phyloP scores from a whole-genome alignment of 2,797 vertebrate species.

The Cryptoblepharus egeriae region DNA sequence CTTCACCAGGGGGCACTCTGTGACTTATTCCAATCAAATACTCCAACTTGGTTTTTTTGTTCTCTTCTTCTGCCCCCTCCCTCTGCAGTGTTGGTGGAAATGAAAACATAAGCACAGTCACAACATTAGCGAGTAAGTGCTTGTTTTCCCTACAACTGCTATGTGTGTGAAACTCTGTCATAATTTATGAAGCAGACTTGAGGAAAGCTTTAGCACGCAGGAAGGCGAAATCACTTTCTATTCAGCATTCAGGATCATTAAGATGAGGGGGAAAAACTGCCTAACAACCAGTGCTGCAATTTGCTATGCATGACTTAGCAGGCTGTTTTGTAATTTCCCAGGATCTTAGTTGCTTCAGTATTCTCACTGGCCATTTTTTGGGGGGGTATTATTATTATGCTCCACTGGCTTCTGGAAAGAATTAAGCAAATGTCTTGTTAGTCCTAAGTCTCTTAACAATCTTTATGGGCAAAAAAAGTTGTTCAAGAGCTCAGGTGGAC shows the following conservation, averaged over 20 bases:
- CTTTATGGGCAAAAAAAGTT: not conserved
- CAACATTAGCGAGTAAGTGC: conserved; percentile 79
- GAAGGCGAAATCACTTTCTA: conserved; percentile 6
- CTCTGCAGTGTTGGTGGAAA: conserved; percentile 78
- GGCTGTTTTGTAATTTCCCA: conserved; percentile 15
- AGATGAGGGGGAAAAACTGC: conserved; percentile 6
- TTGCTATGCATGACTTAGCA: conserved; percentile 30
- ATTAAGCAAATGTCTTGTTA: not conserved
- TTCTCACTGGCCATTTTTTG: not conserved
- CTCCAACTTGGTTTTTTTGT: conserved; percentile 8
- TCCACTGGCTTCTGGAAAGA: not conserved
- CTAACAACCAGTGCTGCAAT: conserved; percentile 10
- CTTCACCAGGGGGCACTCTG: conserved; percentile 56
- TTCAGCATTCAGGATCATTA: conserved; percentile 9
- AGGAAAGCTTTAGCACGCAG: conserved; percentile 18
- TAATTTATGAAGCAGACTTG: conserved; percentile 5
- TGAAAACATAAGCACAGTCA: conserved; percentile 69
- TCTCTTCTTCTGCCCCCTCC: conserved; percentile 12
- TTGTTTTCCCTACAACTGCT: not conserved
- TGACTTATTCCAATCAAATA: conserved; percentile 24
- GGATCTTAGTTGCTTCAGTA: conserved; percentile 4
- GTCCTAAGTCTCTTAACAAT: not conserved
- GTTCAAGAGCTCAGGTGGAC: not conserved
- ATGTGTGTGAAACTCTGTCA: conserved; percentile 21
- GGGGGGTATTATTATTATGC: not conserved